Evolutionary conservation across 2,113 vertebrate species (phyloP), one percentile per base, ranked within the genome.

Genomic region (Neofelis nebulosa): DNA sequence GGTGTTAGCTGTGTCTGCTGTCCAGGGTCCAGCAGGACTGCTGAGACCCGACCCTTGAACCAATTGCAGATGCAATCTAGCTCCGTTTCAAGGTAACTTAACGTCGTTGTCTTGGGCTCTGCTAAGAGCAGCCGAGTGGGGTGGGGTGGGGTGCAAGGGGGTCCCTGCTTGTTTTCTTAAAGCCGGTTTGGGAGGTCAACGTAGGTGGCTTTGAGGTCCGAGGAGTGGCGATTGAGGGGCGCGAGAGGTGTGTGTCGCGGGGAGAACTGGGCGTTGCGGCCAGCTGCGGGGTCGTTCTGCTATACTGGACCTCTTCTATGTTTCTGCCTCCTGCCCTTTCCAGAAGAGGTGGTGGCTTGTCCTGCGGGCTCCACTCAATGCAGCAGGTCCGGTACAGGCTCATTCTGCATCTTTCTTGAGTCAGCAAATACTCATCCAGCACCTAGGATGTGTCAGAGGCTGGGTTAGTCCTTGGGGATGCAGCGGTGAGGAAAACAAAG

Each of bases 391-490:
- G 55, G 0, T 27, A 25, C 5, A 66, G 65, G 16, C 2, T 11
- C 55, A 1, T 19, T 82, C 92, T 76, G 69, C 71, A 33, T 65
- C 95, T 68, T 55, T 84, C 78, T 61, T 89, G 91, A 98, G 88
- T 98, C 97, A 97, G 97, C 97, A 97, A 61, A 94, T 96, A 73
- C 29, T 88, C 41, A 10, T 21, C 1, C 4, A 87, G 65, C 36
- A 45, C 89, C 45, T 45, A 69, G 63, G 25, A 7, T 52, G 73
- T 88, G 84, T 52, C 69, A 63, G 89, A 76, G 84, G 63, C 61
- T 18, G 61, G 27, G 50, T 29, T 80, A 86, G 38, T 55, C 27
- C 88, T 81, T 55, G 86, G 68, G 73, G 74, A n/a, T 5, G 48
- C 38, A 85, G 91, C n/a, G 48, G 27, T 18, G n/a, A 78, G 50